Base-by-base conservation (phyloP, 2,888 invertebrate species). In the Panzeria rudis region DNA sequence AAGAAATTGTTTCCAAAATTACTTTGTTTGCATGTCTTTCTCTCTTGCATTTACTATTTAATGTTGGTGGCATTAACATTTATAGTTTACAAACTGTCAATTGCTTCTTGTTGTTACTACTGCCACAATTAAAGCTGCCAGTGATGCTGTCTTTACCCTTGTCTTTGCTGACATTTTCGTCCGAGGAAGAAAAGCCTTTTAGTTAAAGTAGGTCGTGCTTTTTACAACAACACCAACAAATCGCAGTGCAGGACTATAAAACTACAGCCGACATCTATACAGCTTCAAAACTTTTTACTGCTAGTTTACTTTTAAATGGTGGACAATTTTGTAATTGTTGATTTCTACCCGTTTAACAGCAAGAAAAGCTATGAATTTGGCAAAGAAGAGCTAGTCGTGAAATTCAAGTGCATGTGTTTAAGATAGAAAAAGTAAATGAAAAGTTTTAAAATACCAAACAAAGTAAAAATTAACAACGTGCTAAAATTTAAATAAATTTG, bases 51-150 rank as follows among this genome's bases (percentile, higher is more conserved):
- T n/a, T n/a, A n/a, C n/a, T n/a, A 8, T 17, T 75, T 79, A 71
- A 76, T 76, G 84, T 52, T 59, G 69, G 7, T 76, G 79, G 61
- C 76, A 80, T 64, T 80, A 79, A 80, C 75, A 64, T 84, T 84
- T 79, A 59, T 52, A 35, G 23, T 15, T 76, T 59, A 64, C 59
- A 66, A 71, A 79, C 64, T 76, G 84, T 84, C 59, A 59, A 50
- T 32, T 66, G n/a, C 50, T 71, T 71, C 23, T 52, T 64, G 32
- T 25, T 69, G 47, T 20, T 66, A 13, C 50, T 50, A 2, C 29
- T 20, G 47, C 38, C 23, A n/a, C 76, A 56, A 66, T 44, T 76
- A 56, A 25, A 9, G n/a, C 50, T 69, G 61, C 2, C 38, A 20
- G n/a, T n/a, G n/a, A n/a, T n/a, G n/a, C n/a, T n/a, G n/a, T n/a